These are phyloP conservation scores for Himalopsyche phryganea DNA, from an alignment of 1,140 invertebrate species.

Conservation along the genomic window DNA sequence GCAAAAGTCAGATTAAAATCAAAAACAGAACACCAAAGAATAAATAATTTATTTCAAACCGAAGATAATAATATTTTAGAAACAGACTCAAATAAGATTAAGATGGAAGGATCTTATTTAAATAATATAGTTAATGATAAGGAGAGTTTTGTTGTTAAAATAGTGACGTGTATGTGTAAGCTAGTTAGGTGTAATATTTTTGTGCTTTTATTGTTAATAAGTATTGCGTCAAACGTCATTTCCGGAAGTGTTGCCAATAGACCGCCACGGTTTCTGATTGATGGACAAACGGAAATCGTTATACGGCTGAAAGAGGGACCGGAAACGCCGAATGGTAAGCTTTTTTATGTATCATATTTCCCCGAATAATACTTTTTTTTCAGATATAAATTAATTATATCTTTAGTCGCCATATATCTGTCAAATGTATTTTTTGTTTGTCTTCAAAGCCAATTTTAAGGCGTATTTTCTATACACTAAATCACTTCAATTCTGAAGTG, in stretches of 20 bases:
- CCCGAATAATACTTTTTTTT: too few species aligned
- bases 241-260: conserved; percentile 58
- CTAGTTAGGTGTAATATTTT: neutral
- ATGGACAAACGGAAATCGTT: conserved; percentile 86
- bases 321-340: conserved; percentile 79
- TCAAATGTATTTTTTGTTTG: too few species aligned
- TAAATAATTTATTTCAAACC: neutral
- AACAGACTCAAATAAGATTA: conserved; percentile 10
- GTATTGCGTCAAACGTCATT: conserved; percentile 1
- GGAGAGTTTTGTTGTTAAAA: neutral
- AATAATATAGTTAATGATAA: neutral
- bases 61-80: conserved; percentile 4
- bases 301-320: conserved; percentile 81
- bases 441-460: too few species aligned
- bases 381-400: too few species aligned
- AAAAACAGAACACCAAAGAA: conserved; percentile 4
- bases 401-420: too few species aligned
- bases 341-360: too few species aligned
- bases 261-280: conserved; percentile 78
- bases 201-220: neutral
- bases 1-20: conserved; percentile 29
- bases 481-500: too few species aligned
- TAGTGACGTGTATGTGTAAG: neutral
- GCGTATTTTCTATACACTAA: too few species aligned
- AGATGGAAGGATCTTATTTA: neutral